Conservation (phyloP, 2,888 invertebrate genomes). For the Monoplex corrugatus region DNA sequence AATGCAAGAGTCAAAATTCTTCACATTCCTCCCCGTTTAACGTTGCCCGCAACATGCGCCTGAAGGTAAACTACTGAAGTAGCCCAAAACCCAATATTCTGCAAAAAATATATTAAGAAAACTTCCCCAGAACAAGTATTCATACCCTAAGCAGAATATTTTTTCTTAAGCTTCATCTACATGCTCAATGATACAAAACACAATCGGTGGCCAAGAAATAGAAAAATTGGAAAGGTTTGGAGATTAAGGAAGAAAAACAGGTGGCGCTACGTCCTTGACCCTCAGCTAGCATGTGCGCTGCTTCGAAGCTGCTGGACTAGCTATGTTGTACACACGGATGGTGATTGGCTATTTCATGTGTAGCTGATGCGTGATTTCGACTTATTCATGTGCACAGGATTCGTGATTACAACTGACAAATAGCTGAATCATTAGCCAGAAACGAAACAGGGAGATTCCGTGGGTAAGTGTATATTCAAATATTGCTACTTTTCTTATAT, state of each 20-base stretch:
- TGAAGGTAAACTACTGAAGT: slow-evolving; percentile 30
- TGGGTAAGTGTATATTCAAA: no score
- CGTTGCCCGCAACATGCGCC: slow-evolving; percentile 50
- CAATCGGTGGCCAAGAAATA: slow-evolving; percentile 52
- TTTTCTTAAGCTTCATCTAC: no score
- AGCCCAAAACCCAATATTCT: background rate
- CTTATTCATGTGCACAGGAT: slow-evolving; percentile 9
- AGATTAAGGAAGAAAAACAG: slow-evolving; percentile 40
- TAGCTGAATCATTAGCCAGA: background rate
- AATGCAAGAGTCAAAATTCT: slow-evolving; percentile 66
- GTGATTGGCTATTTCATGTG: slow-evolving; percentile 26
- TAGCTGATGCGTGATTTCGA: slow-evolving; percentile 20
- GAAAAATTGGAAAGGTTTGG: slow-evolving; percentile 2
- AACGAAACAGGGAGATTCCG: background rate
- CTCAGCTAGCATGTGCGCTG: slow-evolving; percentile 48
- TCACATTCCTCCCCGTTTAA: slow-evolving; percentile 75
- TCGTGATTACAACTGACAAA: background rate
- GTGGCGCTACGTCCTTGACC: slow-evolving; percentile 51
- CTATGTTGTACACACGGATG: slow-evolving; percentile 11
- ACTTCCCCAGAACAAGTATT: no score
- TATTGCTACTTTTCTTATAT: no score
- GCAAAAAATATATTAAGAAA: background rate
- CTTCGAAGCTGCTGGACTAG: background rate
- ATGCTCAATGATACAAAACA: no score
- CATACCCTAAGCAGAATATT: background rate